Percentiles rank a stretch among this genome's conserved stretches.
phyloP scores from a whole-genome alignment of 1,140 invertebrate genomes.

The Conopomorpha cramerella region DNA sequence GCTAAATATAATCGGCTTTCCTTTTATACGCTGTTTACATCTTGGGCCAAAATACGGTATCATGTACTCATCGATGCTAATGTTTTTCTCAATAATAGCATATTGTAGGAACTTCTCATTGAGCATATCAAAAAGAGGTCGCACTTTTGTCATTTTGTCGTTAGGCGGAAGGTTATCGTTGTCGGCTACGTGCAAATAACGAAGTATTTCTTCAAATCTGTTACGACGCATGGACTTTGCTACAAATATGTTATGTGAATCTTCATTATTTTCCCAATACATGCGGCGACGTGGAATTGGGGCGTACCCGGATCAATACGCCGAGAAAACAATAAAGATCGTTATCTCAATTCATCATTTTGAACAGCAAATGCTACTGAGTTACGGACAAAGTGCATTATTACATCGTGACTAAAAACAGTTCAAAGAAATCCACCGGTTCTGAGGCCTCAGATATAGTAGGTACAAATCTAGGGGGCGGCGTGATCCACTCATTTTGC shows the following conservation, averaged over 20 bases:
- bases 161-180: not conserved
- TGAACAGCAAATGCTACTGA: too few species aligned
- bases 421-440: too few species aligned
- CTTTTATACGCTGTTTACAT: not conserved
- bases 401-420: too few species aligned
- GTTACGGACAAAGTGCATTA: too few species aligned
- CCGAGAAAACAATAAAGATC: too few species aligned
- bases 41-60: not conserved
- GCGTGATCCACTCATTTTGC: too few species aligned
- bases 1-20: slow-evolving; percentile 1
- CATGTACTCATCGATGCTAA: slow-evolving; percentile 3
- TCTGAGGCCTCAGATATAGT: too few species aligned
- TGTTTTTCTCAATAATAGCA: too few species aligned
- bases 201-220: slow-evolving; percentile 2
- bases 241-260: slow-evolving; percentile 1
- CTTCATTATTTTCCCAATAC: slow-evolving; percentile 1
- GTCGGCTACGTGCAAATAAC: not conserved
- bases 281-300: not conserved
- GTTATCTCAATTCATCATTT: too few species aligned
- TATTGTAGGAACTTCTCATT: not conserved
- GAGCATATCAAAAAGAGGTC: not conserved
- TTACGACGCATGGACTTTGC: not conserved
- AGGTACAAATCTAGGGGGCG: too few species aligned
- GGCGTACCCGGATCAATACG: not conserved
- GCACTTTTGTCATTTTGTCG: slow-evolving; percentile 1